Evolutionary conservation across 2,888 invertebrate genomes (phyloP).

Genomic region (Phalera bucephala): DNA sequence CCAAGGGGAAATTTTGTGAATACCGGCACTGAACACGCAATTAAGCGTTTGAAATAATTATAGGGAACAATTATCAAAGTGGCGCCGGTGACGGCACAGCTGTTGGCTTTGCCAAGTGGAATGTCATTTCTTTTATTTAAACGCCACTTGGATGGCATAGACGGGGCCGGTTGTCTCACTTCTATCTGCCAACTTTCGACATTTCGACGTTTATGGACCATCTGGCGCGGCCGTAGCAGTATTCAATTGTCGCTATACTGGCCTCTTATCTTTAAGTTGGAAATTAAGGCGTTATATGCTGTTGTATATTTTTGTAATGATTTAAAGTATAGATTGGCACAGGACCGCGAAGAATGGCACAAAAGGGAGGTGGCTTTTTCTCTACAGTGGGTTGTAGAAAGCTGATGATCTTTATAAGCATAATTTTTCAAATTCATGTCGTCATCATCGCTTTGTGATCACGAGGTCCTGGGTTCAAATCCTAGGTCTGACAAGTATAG

Average conservation of each 20-base stretch:
- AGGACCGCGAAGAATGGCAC: no score
- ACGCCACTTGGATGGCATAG: constrained; percentile 27
- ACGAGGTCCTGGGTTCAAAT: no score
- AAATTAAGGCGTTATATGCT: no score
- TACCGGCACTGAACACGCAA: constrained; percentile 48
- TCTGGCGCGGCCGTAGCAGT: constrained; percentile 44
- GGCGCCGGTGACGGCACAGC: constrained; percentile 51
- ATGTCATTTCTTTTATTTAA: constrained; percentile 54
- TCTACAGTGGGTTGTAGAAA: no score
- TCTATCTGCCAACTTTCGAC: constrained; percentile 55
- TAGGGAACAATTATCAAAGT: constrained; percentile 57
- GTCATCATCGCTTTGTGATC: no score
- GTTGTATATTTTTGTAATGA: no score
- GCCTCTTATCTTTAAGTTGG: constrained; percentile 38
- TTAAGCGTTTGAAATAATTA: constrained; percentile 58
- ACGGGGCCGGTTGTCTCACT: constrained; percentile 47
- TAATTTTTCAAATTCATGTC: no score
- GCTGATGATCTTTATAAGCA: no score
- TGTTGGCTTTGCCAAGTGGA: constrained; percentile 48
- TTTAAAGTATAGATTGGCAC: no score
- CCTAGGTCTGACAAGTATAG: no score
- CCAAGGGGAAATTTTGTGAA: constrained; percentile 45
- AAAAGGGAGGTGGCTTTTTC: no score
- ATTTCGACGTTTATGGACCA: constrained; percentile 64
- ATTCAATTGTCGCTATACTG: constrained; percentile 39